Percentiles rank a stretch among this genome's conserved stretches.
Evolutionary conservation across 2,797 vertebrate genomes (phyloP).

Genomic region (Huso huso): DNA sequence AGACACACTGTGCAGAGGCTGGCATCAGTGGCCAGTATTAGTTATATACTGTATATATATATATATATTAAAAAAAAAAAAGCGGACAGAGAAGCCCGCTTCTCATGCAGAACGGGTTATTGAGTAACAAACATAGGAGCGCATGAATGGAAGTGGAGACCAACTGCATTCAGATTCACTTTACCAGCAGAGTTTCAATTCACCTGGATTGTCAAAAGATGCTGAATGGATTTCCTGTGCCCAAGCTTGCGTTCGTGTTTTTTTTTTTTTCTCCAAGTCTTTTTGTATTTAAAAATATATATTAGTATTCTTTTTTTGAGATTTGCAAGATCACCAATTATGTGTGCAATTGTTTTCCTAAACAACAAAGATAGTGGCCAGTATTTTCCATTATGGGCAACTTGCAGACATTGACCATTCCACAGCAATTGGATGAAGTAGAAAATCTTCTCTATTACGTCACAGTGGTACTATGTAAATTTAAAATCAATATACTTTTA

Average conservation of each 20-base stretch:
- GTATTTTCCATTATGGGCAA: too few species aligned
- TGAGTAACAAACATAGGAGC: slow-evolving; percentile 40
- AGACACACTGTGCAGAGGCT: slow-evolving; percentile 17
- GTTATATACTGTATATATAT: slow-evolving; percentile 1
- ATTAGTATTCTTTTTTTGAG: too few species aligned
- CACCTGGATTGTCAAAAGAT: not conserved
- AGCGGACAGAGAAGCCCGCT: slow-evolving; percentile 35
- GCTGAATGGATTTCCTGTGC: not conserved
- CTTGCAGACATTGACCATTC: too few species aligned
- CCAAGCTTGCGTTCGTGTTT: not conserved
- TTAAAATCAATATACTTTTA: too few species aligned
- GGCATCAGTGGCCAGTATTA: slow-evolving; percentile 33
- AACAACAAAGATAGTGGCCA: too few species aligned
- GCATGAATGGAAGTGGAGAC: slow-evolving; percentile 52
- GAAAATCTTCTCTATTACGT: too few species aligned
- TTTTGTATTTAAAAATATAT: too few species aligned
- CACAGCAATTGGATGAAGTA: too few species aligned
- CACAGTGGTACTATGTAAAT: too few species aligned
- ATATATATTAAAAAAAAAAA: slow-evolving; percentile 10
- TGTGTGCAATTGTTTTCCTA: too few species aligned
- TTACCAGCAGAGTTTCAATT: not conserved
- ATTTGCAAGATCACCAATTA: too few species aligned
- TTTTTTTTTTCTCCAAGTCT: too few species aligned
- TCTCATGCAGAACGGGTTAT: slow-evolving; percentile 55
- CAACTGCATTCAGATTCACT: slow-evolving; percentile 52